Evolutionary conservation across 2,888 invertebrate species (phyloP).

Genomic region (Embidobia sp.): DNA sequence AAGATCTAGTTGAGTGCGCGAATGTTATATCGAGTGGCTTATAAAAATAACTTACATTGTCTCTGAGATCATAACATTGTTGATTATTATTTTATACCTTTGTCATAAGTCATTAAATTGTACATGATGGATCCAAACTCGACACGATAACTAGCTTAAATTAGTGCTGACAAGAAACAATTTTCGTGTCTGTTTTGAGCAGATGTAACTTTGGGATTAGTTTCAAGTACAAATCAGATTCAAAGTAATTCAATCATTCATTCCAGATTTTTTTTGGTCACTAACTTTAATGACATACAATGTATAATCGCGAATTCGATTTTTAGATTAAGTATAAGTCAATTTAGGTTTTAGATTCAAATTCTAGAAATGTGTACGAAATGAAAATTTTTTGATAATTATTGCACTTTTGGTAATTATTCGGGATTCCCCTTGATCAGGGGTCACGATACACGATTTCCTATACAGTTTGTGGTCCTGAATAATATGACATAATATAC

Average conservation of each 20-base stretch:
- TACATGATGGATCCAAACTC: not conserved
- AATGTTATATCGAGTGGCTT: too few relatives aligned
- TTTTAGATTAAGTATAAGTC: slow-evolving; percentile 23
- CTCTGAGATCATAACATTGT: not conserved
- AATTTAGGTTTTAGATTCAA: slow-evolving; percentile 4
- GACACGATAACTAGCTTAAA: slow-evolving; percentile 6
- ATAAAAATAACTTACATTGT: too few relatives aligned
- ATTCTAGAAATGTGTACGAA: too few relatives aligned
- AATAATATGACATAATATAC: too few relatives aligned
- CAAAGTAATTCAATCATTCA: not conserved
- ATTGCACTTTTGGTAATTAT: too few relatives aligned
- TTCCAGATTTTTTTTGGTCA: not conserved
- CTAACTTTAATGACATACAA: slow-evolving; percentile 1
- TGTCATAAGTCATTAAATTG: not conserved
- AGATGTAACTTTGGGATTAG: slow-evolving; percentile 6
- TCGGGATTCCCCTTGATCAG: too few relatives aligned
- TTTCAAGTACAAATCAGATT: slow-evolving; percentile 4
- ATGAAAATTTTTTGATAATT: too few relatives aligned
- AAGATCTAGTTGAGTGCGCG: not conserved
- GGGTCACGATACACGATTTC: too few relatives aligned
- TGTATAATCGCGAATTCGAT: slow-evolving; percentile 5
- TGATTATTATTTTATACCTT: slow-evolving; percentile 8
- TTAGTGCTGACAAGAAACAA: slow-evolving; percentile 19
- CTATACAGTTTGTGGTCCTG: too few relatives aligned
- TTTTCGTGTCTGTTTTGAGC: slow-evolving; percentile 15